phyloP scores from a whole-genome alignment of 2,113 vertebrate genomes.

The Ascaphus truei region DNA sequence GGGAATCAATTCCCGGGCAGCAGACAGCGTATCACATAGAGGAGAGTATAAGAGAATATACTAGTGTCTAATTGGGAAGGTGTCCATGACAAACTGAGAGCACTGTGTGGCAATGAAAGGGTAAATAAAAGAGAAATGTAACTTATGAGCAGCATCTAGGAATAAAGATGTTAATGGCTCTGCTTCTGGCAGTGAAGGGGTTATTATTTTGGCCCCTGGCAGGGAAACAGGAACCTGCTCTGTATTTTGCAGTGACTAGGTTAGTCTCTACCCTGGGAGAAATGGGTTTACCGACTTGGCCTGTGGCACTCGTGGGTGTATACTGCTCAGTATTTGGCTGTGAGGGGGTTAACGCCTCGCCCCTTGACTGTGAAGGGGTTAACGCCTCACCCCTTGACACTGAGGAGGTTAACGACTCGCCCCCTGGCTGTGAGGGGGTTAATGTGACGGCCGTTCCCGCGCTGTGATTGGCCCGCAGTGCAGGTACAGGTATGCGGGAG shows the following conservation, averaged over 20 bases:
- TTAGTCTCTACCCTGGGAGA: too few relatives aligned
- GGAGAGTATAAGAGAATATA: too few relatives aligned
- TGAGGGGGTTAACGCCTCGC: not conserved
- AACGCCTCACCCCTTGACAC: not conserved
- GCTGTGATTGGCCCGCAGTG: slow-evolving; percentile 1
- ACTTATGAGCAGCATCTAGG: too few relatives aligned
- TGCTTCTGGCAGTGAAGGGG: too few relatives aligned
- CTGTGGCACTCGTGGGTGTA: too few relatives aligned
- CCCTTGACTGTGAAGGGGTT: not conserved
- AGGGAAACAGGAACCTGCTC: too few relatives aligned
- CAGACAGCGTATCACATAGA: too few relatives aligned
- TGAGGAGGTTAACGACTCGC: not conserved
- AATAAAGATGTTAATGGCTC: too few relatives aligned
- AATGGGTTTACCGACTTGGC: too few relatives aligned
- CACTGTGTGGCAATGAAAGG: not conserved
- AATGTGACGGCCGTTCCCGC: not conserved
- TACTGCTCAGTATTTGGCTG: not conserved
- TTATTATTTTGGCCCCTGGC: too few relatives aligned
- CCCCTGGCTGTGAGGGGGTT: not conserved
- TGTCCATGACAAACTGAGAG: not conserved
- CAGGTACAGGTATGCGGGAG: slow-evolving; percentile 31
- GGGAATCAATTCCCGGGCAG: slow-evolving; percentile 1
- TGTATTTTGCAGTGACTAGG: too few relatives aligned
- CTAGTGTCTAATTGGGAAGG: too few relatives aligned
- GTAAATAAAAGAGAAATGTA: slow-evolving; percentile 7